Evolutionary conservation across 2,797 vertebrate genomes (phyloP), one percentile per base, ranked within the genome.

Genomic region (Geotrypetes seraphini): DNA sequence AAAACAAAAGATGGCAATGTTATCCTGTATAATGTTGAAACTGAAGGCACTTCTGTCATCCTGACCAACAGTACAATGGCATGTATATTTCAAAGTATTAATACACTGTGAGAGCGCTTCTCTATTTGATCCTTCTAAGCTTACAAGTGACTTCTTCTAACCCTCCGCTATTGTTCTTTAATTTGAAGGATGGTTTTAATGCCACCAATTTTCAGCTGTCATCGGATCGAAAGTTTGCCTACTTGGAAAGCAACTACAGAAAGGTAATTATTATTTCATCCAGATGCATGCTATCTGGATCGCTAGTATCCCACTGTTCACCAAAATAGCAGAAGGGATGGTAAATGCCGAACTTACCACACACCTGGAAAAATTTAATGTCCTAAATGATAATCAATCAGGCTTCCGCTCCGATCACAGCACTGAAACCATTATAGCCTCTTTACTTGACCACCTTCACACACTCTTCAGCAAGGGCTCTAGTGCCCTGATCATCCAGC

Each of bases 231-330:
- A 79, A 83, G 57, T 97, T 87, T 64, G 53, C 83, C 7, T 81
- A 84, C 39, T 80, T 99, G 41, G 91, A 96, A 75, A 97, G 91
- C 71, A 92, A 97, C 73, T 96, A 79, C 58, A 83, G 89, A 60
- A 90, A 97, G 88, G 96, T 96, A 85, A 47, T 25, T 27, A 38
- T 5, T 5, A 5, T 33, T 50, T 62, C 43, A 40, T 28, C 50
- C 8, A 29, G 19, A 25, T 23, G 10, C 38, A 50, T 53, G 1
- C n/a, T n/a, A n/a, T n/a, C n/a, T n/a, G n/a, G n/a, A n/a, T n/a
- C n/a, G n/a, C n/a, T n/a, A n/a, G n/a, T n/a, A n/a, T n/a, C n/a
- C n/a, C n/a, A n/a, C n/a, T n/a, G n/a, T n/a, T n/a, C n/a, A n/a
- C n/a, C n/a, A n/a, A n/a, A n/a, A n/a, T n/a, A n/a, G n/a, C n/a